Evolutionary conservation across 2,888 invertebrate species (phyloP).

Genomic region (Oscheius sp.): DNA sequence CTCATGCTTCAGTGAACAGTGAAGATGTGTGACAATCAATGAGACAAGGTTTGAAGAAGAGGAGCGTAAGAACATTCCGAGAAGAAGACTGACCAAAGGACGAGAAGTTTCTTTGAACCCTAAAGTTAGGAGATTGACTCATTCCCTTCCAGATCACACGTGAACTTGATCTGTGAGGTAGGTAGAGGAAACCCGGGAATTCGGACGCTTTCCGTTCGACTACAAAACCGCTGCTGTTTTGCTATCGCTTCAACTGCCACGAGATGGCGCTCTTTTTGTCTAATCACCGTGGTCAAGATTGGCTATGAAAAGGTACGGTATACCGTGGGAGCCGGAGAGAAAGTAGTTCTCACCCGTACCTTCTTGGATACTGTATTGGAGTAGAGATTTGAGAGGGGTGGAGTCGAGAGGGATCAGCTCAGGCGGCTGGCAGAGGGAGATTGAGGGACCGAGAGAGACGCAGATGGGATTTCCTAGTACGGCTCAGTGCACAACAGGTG

Average conservation of each 20-base stretch:
- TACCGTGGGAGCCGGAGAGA: background rate
- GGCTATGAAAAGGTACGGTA: background rate
- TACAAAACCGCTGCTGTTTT: conserved; percentile 14
- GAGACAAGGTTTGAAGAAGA: no score
- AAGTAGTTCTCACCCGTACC: background rate
- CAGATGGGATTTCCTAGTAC: conserved; percentile 19
- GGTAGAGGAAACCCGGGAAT: background rate
- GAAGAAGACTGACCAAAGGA: no score
- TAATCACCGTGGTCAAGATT: background rate
- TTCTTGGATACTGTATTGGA: conserved; percentile 21
- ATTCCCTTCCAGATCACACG: background rate
- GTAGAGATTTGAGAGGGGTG: conserved; percentile 2
- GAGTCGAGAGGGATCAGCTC: conserved; percentile 33
- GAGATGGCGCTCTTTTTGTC: conserved; percentile 12
- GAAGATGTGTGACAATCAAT: no score
- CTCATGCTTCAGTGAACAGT: no score
- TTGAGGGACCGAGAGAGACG: conserved; percentile 3
- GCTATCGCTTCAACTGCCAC: conserved; percentile 1
- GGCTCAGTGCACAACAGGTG: conserved; percentile 26
- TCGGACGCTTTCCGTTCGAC: background rate
- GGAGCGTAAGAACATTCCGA: no score
- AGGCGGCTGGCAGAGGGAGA: conserved; percentile 1
- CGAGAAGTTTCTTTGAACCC: no score
- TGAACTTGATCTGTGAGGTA: no score
- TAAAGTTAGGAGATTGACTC: background rate